Evolutionary conservation across 2,797 vertebrate genomes (phyloP).

Genomic region (Nannoperca australis): DNA sequence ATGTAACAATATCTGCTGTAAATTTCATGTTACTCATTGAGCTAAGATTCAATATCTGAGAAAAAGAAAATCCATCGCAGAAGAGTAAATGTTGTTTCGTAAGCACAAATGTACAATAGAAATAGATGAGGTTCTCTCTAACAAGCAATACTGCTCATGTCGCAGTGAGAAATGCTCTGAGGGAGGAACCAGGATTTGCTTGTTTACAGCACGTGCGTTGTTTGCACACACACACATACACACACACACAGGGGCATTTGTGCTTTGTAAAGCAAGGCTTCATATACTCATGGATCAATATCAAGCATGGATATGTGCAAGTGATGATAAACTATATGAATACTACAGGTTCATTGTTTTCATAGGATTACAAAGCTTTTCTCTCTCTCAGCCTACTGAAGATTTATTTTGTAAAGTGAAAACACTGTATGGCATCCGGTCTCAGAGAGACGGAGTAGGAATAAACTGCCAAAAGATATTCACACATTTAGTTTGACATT

Average conservation of each 20-base stretch:
- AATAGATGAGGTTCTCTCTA: slow-evolving; percentile 23
- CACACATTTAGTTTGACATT: slow-evolving; percentile 23
- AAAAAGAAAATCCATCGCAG: background rate
- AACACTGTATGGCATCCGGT: background rate
- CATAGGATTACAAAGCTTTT: background rate
- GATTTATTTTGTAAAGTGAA: slow-evolving; percentile 15
- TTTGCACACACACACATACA: slow-evolving; percentile 12
- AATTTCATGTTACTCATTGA: slow-evolving; percentile 3
- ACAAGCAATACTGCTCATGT: slow-evolving; percentile 1
- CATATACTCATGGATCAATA: background rate
- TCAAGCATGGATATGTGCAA: background rate
- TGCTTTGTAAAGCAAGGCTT: slow-evolving; percentile 14
- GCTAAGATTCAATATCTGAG: slow-evolving; percentile 4
- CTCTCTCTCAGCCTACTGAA: background rate
- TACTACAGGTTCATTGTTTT: background rate
- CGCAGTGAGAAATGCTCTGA: background rate
- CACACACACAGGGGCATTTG: background rate
- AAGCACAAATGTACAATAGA: slow-evolving; percentile 14
- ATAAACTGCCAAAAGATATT: background rate
- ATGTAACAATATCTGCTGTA: slow-evolving; percentile 3
- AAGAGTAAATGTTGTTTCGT: slow-evolving; percentile 18
- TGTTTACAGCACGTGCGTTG: slow-evolving; percentile 16
- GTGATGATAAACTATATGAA: slow-evolving; percentile 3
- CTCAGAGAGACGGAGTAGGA: background rate
- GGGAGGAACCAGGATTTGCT: background rate